Evolutionary conservation across 2,113 vertebrate genomes (phyloP), one percentile per base, ranked within the genome.

Genomic region (Amazona vittata): DNA sequence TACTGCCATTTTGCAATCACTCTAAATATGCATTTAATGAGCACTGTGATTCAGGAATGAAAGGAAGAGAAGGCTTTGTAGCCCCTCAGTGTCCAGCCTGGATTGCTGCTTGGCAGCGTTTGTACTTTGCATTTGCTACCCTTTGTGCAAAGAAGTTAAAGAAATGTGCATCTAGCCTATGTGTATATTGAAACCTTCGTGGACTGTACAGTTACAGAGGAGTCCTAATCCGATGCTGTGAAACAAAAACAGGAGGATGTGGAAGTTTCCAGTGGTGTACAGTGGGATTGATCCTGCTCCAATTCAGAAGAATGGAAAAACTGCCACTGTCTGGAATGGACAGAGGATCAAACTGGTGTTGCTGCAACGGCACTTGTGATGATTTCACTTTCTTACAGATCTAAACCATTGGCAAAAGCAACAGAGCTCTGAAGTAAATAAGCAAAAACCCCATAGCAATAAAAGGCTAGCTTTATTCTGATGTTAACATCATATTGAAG

Each of bases 401-500:
- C 59, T 91, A 91, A 94, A 91, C 84, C 59, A 80, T 16, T 90
- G 93, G 71, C 87, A 88, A 85, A 59, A 91, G 52, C 37, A 91
- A 88, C 82, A 83, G 93, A 74, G 44, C 59, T 65, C 78, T 59
- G 81, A 80, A 80, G 37, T 80, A 97, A 97, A 97, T 86, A 96
- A 96, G 93, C 64, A 83, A 79, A 94, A 49, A 1, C 19, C 31
- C 81, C 82, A 80, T 43, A 88, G 91, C 85, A 92, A 90, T 93
- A 85, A 93, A 96, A 96, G 10, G 1, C 49, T 71, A 63, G 64
- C 50, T 81, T 94, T 92, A 83, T 81, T 90, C 83, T 88, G 71
- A 77, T 11, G 50, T 90, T 96, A 94, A 81, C 46, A 59, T 81
- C 46, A 46, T 81, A 43, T 63, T 59, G 83, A 90, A 95, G 74